Evolutionary conservation across 2,113 vertebrate genomes (phyloP).

Genomic region (Rhinoptilus africanus): DNA sequence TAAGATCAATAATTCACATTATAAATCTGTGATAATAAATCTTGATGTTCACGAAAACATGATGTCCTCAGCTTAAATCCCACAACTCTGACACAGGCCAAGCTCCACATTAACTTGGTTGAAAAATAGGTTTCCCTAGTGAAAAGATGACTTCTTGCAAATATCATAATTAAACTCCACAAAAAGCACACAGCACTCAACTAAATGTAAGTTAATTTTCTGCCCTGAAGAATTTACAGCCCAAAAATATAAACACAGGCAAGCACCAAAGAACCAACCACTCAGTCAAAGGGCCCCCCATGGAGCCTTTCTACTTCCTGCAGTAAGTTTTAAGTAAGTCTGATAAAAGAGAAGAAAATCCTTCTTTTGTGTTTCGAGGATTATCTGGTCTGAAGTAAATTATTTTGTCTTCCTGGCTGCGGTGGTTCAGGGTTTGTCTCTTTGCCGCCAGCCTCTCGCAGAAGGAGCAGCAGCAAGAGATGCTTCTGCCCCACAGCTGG

Average conservation of each 20-base stretch:
- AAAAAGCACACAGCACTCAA: neutral
- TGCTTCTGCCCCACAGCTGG: neutral
- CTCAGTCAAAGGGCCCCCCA: neutral
- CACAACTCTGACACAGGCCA: neutral
- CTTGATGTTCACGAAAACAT: neutral
- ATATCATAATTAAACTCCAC: neutral
- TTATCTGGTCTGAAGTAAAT: neutral
- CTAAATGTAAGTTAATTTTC: neutral
- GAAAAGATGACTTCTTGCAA: neutral
- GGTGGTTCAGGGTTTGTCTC: neutral
- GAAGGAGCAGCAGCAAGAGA: neutral
- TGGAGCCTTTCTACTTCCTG: neutral
- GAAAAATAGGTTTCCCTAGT: neutral
- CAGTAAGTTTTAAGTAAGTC: neutral
- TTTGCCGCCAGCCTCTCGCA: neutral
- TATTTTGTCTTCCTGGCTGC: neutral
- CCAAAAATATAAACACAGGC: neutral
- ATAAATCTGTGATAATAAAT: neutral
- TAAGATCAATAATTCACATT: neutral
- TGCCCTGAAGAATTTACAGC: neutral
- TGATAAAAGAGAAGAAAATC: neutral
- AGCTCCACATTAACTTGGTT: neutral
- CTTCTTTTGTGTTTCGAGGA: neutral
- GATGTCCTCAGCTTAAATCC: neutral
- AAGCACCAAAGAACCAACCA: neutral